Evolutionary conservation across 2,797 vertebrate species (phyloP), one percentile per base, ranked within the genome.

Genomic region (Brachymystax lenok): DNA sequence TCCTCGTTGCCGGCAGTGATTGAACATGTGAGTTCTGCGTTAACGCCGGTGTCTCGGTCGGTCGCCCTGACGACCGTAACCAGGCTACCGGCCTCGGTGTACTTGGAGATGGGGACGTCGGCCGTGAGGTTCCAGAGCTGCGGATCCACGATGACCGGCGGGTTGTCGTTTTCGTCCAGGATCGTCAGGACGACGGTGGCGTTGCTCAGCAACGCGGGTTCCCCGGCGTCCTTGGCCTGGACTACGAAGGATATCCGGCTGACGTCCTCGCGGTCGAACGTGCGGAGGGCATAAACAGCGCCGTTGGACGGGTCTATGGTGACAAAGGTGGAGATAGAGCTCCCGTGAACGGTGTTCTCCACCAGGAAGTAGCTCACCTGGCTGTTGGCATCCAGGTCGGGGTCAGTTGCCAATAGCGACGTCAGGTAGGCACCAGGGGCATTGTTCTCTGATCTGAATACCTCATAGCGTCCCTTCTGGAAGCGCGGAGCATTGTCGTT

Each of bases 401-500:
- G 95, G 84, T 99, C 98, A 3, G 93, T 95, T 77, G 98, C 98
- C 80, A 95, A 92, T 52, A 99, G 95, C 0, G 96, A 96, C 66
- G 96, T 97, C 81, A 99, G 92, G 76, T 97, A 99, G 0, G 96
- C 96, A 69, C 98, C 98, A 0, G 96, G 97, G 0, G 96, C 96
- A 78, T 99, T 99, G 90, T 99, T 99, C 88, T 99, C 98, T 0
- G 96, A 94, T 79, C 97, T 97, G 59, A 96, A 97, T 80, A 99
- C 94, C 89, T 99, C 97, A 0, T 98, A 98, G 56, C 92, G 92
- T 33, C 92, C 96, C 85, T 97, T 97, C 85, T 97, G 96, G 87
- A 99, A 99, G 63, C 85, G 94, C 2, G 98, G 98, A 0, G 97
- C 92, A 78, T 99, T 99, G 94, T 99, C 98, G 68, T 99, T 99